Conservation (phyloP, 1,140 invertebrate species). For the Oncopeltus fasciatus region DNA sequence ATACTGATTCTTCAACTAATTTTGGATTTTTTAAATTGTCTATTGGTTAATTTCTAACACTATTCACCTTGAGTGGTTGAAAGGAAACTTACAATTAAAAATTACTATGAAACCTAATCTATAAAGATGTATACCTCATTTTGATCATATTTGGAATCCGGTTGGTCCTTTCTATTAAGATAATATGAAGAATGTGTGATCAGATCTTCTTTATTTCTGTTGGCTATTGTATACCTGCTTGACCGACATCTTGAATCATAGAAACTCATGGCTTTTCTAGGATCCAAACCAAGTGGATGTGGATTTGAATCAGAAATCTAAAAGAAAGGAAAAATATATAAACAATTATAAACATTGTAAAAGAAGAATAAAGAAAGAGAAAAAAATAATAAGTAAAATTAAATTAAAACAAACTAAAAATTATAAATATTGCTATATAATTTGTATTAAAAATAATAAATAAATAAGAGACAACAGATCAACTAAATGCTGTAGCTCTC, state of each 20-base stretch:
- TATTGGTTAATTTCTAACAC: too few species aligned
- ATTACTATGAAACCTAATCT: too few species aligned
- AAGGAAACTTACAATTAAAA: too few species aligned
- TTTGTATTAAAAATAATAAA: too few species aligned
- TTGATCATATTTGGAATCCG: not conserved
- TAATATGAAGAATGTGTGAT: slow-evolving; percentile 55
- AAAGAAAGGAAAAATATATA: not conserved
- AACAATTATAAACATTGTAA: too few species aligned
- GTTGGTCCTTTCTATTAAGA: slow-evolving; percentile 17
- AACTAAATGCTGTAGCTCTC: too few species aligned
- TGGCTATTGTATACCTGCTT: slow-evolving; percentile 40
- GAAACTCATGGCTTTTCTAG: slow-evolving; percentile 44
- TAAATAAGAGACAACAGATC: too few species aligned
- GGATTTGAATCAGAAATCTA: slow-evolving; percentile 50
- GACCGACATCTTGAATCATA: slow-evolving; percentile 63
- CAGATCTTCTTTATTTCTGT: slow-evolving; percentile 39
- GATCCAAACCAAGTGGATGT: slow-evolving; percentile 52
- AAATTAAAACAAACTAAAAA: not conserved
- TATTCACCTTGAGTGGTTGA: too few species aligned
- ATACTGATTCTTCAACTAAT: too few species aligned
- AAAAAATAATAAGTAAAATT: not conserved
- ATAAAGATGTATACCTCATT: slow-evolving; percentile 3
- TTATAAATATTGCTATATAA: not conserved
- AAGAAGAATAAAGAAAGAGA: not conserved
- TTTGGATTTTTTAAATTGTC: too few species aligned